phyloP scores from a whole-genome alignment of 2,113 vertebrate genomes.

The Protomyctophum bolini region DNA sequence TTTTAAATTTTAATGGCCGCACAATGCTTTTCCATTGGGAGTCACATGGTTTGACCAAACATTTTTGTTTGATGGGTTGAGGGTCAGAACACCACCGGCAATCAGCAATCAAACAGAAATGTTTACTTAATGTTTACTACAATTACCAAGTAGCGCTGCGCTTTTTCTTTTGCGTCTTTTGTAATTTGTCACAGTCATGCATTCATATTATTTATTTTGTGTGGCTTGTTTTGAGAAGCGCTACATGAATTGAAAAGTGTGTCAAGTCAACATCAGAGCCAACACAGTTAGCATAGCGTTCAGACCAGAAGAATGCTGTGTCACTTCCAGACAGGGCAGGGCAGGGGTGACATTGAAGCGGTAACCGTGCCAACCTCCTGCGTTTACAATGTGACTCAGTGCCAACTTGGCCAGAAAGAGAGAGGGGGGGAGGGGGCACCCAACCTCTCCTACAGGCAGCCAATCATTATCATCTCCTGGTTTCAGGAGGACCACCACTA shows the following conservation, averaged over 20 bases:
- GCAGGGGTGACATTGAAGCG: not conserved
- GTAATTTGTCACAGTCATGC: too few relatives aligned
- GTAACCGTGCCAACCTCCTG: constrained; percentile 5
- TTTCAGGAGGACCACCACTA: constrained; percentile 32
- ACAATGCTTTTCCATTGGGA: too few relatives aligned
- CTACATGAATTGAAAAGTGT: not conserved
- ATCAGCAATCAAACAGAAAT: not conserved
- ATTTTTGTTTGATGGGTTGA: too few relatives aligned
- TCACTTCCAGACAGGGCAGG: not conserved
- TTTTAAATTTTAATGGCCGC: too few relatives aligned
- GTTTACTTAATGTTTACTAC: too few relatives aligned
- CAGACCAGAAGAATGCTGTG: not conserved
- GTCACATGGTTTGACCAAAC: too few relatives aligned
- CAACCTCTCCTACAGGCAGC: not conserved
- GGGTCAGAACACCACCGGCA: too few relatives aligned
- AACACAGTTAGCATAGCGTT: not conserved
- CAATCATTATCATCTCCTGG: constrained; percentile 35
- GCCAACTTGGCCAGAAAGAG: not conserved
- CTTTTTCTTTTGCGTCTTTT: too few relatives aligned
- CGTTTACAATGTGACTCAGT: constrained; percentile 19
- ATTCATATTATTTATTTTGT: too few relatives aligned
- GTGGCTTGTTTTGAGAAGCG: too few relatives aligned
- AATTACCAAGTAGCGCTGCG: not conserved
- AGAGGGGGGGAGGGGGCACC: not conserved
- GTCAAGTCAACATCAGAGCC: not conserved